Conservation (phyloP, 2,113 vertebrate species). For the Petrocephalus zakoni region DNA sequence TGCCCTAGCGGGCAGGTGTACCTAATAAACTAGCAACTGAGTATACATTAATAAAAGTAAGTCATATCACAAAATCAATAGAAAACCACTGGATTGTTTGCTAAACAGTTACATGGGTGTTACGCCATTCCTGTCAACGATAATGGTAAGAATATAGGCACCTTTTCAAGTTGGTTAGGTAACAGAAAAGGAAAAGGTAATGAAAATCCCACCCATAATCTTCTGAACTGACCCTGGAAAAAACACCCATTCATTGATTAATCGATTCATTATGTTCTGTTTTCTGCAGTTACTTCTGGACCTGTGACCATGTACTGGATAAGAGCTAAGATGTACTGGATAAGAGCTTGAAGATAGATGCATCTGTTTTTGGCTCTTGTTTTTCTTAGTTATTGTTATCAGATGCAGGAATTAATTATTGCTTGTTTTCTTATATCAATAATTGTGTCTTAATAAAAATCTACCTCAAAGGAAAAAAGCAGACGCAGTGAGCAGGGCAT, state of each 20-base stretch:
- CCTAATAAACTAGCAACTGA: background rate
- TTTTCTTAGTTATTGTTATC: background rate
- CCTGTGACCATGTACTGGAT: background rate
- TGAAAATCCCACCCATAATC: background rate
- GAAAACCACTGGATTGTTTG: background rate
- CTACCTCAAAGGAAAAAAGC: background rate
- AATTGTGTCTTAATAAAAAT: background rate
- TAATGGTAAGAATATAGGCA: background rate
- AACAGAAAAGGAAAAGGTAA: background rate
- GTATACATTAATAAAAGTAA: background rate
- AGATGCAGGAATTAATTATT: background rate
- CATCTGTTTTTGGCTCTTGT: background rate
- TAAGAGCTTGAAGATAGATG: background rate
- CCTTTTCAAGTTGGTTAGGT: background rate
- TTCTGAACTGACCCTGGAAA: background rate
- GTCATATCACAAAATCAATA: background rate
- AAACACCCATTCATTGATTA: background rate
- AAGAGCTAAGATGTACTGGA: background rate
- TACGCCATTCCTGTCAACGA: background rate
- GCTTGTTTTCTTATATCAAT: background rate
- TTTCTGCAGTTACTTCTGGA: background rate
- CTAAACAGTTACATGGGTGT: background rate
- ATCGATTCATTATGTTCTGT: background rate
- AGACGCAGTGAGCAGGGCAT: background rate
- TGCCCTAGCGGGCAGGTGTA: background rate